Evolutionary conservation across 2,888 invertebrate species (phyloP).

Genomic region (Iphiclides podalirius): DNA sequence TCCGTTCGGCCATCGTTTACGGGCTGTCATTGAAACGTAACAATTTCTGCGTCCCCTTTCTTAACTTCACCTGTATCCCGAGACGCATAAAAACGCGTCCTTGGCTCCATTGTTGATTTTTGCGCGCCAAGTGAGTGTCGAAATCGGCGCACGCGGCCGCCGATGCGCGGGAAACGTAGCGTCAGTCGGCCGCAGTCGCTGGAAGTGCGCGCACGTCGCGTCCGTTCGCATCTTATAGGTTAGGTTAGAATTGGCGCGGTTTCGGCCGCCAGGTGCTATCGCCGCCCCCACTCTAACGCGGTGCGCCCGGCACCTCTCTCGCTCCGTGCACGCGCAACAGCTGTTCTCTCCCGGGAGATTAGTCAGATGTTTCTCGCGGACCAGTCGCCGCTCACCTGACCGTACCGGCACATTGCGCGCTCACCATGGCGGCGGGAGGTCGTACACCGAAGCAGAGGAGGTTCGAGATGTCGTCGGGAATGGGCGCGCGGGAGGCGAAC

Average conservation of each 20-base stretch:
- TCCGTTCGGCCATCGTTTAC: conserved; percentile 8
- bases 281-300: conserved; percentile 55
- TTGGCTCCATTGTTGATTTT: conserved; percentile 67
- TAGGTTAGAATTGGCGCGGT: conserved; percentile 78
- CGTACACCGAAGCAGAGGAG: conserved; percentile 72
- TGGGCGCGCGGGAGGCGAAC: conserved; percentile 61
- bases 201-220: conserved; percentile 56
- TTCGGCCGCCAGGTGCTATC: conserved; percentile 69
- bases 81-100: conserved; percentile 68
- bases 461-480: conserved; percentile 58
- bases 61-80: conserved; percentile 66
- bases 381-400: conserved; percentile 73
- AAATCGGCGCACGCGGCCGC: conserved; percentile 62
- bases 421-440: conserved; percentile 68
- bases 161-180: conserved; percentile 65
- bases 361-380: conserved; percentile 78
- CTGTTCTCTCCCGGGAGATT: conserved; percentile 78
- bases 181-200: conserved; percentile 47
- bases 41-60: conserved; percentile 49
- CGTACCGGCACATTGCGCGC: conserved; percentile 36
- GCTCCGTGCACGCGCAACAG: conserved; percentile 68
- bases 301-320: conserved; percentile 44
- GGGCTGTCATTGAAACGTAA: conserved; percentile 29
- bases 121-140: conserved; percentile 76
- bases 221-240: conserved; percentile 55